These are phyloP conservation scores for Acarapis woodi DNA, from an alignment of 1,140 invertebrate genomes.

Conservation along the genomic window DNA sequence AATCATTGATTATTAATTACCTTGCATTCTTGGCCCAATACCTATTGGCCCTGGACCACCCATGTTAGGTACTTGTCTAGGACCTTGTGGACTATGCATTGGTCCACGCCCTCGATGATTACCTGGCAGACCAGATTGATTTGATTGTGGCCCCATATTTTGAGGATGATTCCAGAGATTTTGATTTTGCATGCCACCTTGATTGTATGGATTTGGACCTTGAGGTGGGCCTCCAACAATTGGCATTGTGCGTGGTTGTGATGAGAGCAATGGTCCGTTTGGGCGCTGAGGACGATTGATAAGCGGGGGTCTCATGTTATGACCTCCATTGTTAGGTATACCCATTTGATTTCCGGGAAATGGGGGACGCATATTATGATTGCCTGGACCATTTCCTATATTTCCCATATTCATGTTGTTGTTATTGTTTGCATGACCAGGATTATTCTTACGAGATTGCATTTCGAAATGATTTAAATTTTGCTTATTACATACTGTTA, in stretches of 20 bases:
- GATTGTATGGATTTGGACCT: not conserved
- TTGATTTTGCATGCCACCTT: not conserved
- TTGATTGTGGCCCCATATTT: not conserved
- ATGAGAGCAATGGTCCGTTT: slow-evolving; percentile 4
- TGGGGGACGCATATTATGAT: not conserved
- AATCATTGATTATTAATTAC: no score
- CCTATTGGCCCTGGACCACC: no score
- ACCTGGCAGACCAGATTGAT: not conserved
- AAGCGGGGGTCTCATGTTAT: slow-evolving; percentile 9
- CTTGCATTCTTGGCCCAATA: no score
- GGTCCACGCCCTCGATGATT: not conserved
- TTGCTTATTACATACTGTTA: slow-evolving; percentile 80
- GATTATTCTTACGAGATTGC: slow-evolving; percentile 17
- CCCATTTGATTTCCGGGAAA: not conserved
- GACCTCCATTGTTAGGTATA: slow-evolving; percentile 12
- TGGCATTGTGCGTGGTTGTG: slow-evolving; percentile 4
- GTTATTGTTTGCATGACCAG: slow-evolving; percentile 14
- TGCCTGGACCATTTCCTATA: slow-evolving; percentile 21
- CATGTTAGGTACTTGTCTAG: not conserved
- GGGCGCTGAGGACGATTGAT: slow-evolving; percentile 9
- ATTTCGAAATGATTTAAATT: slow-evolving; percentile 34
- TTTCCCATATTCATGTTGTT: no score
- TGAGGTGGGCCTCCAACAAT: not conserved
- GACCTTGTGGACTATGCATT: no score
- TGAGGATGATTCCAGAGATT: not conserved